Base-by-base conservation (phyloP, 2,113 vertebrate species). In the Urocitellus parryii region DNA sequence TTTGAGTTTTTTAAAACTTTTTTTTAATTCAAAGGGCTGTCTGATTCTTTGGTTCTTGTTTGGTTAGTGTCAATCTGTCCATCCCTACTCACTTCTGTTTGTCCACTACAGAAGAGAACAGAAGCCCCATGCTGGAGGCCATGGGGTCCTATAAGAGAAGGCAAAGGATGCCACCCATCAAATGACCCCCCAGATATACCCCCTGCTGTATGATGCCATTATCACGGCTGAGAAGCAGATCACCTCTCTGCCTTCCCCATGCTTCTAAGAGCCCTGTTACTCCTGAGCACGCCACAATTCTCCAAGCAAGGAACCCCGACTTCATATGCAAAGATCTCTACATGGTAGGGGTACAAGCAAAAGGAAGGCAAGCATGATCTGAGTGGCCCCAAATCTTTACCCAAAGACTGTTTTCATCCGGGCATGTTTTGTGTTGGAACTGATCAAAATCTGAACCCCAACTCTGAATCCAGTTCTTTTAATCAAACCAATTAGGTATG, bases 401-500 rank as follows among this genome's bases (percentile, higher is more conserved):
- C 37, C 74, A 80, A 45, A 96, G 29, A 25, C 45, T 53, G 39
- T 88, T 82, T 89, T 79, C 32, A 51, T 81, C 25, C 10, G 67
- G 45, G 65, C 39, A 51, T 7, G 37, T 61, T 79, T 73, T 32
- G 10, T 29, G 29, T 32, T 8, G 16, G 76, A 73, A 73, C 8
- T 7, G 14, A 56, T 39, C 63, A 56, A 78, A 93, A 63, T 67
- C 53, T 51, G 53, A 78, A 72, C 22, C 61, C 29, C 68, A 65
- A 24, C 37, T 80, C 87, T 74, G 53, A 96, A 91, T 53, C 39
- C 34, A 85, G 70, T 89, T 81, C 73, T 81, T 94, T 88, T 48
- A 73, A 84, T 92, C 53, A 88, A 81, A 77, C n/a, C 37, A 76
- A 29, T 27, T 61, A 53, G 53, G n/a, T 78, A 37, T 48, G 34